Evolutionary conservation across 2,888 invertebrate genomes (phyloP).

Genomic region (Pristionchus maxplancki): DNA sequence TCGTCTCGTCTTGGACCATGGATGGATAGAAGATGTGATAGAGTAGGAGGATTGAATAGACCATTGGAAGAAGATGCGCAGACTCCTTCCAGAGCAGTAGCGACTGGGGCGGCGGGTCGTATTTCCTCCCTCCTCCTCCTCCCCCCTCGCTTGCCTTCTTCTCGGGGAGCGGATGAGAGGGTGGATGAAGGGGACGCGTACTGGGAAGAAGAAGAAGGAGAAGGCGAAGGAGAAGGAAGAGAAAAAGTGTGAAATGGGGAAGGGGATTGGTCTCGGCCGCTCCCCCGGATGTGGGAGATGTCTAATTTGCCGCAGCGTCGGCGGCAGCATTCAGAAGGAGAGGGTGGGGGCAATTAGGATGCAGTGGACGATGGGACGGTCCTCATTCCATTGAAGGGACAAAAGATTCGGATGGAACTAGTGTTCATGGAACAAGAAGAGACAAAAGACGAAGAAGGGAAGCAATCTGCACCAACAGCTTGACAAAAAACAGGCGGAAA

Average conservation of each 20-base stretch:
- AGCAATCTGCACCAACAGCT: neutral
- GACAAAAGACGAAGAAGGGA: neutral
- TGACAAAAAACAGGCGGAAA: slow-evolving; percentile 8
- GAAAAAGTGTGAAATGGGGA: neutral
- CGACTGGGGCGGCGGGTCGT: slow-evolving; percentile 14
- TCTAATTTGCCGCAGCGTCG: neutral
- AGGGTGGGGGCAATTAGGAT: neutral
- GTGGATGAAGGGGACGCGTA: neutral
- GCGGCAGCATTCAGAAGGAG: neutral
- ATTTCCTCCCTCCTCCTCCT: neutral
- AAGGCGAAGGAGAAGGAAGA: neutral
- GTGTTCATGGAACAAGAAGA: neutral
- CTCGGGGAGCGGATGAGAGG: neutral
- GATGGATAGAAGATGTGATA: slow-evolving; percentile 20
- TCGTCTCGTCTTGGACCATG: neutral
- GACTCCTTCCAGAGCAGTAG: neutral
- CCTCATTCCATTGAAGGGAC: neutral
- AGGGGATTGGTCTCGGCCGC: neutral
- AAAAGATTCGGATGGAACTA: neutral
- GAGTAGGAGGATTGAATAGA: neutral
- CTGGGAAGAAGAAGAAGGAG: neutral
- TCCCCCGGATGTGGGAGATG: neutral
- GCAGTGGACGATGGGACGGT: no score
- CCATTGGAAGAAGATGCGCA: neutral
- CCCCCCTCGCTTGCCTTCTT: neutral